Evolutionary conservation across 2,888 invertebrate genomes (phyloP).

Genomic region (Drosophila borealis): DNA sequence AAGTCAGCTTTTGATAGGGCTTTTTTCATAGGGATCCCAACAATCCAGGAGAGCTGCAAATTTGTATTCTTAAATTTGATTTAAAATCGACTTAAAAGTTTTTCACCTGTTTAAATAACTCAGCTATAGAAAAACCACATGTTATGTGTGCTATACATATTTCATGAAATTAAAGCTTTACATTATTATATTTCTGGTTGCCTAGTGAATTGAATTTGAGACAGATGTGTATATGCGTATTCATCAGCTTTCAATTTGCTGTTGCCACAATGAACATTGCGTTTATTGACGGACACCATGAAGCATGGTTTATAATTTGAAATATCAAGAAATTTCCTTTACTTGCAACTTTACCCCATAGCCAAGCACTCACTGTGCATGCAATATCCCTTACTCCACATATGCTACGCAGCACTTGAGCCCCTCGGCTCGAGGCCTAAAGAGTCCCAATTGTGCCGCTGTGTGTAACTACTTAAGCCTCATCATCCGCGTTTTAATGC

Average conservation of each 20-base stretch:
- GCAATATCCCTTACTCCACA: constrained; percentile 45
- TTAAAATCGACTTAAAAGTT: too few relatives aligned
- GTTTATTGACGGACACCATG: constrained; percentile 6
- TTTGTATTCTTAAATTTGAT: too few relatives aligned
- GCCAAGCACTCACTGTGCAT: constrained; percentile 20
- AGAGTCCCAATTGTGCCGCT: constrained; percentile 58
- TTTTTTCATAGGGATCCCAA: too few relatives aligned
- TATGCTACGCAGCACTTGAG: constrained; percentile 67
- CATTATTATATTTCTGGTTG: constrained; percentile 29
- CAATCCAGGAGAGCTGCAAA: too few relatives aligned
- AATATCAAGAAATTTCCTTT: constrained; percentile 32
- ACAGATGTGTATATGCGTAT: constrained; percentile 38
- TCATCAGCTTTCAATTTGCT: constrained; percentile 25
- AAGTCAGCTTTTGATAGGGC: too few relatives aligned
- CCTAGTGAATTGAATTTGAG: constrained; percentile 31
- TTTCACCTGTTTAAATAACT: too few relatives aligned
- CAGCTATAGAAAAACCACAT: too few relatives aligned
- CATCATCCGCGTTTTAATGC: constrained; percentile 75
- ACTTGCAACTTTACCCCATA: constrained; percentile 25
- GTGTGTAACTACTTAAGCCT: constrained; percentile 74
- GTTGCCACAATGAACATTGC: constrained; percentile 28
- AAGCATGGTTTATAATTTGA: constrained; percentile 28
- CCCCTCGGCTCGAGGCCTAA: constrained; percentile 47
- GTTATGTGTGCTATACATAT: not conserved
- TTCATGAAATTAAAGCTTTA: constrained; percentile 4